Conservation (phyloP, 2,113 vertebrate species). For the Misgurnus mizolepis region DNA sequence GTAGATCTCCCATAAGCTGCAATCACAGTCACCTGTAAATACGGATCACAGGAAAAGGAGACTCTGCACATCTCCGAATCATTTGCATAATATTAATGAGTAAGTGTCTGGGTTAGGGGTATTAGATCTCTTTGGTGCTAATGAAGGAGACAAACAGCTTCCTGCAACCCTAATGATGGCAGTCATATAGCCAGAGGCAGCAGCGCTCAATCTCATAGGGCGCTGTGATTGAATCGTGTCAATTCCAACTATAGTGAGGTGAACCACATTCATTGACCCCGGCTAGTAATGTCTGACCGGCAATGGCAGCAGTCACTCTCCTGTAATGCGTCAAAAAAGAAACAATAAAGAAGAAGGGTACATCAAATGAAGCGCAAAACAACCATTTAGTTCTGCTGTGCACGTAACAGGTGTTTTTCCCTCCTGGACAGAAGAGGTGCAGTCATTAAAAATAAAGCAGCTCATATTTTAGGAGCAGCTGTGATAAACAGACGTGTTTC, state of each 20-base stretch:
- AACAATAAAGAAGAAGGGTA: conserved; percentile 11
- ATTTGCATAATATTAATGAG: conserved; percentile 72
- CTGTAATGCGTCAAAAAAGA: neutral
- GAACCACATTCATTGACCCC: neutral
- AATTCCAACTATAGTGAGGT: neutral
- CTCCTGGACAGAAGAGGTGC: conserved; percentile 38
- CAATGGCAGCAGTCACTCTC: neutral
- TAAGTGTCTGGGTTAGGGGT: conserved; percentile 51
- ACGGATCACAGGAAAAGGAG: conserved; percentile 40
- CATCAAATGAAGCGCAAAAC: conserved; percentile 30
- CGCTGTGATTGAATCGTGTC: neutral
- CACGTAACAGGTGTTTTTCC: conserved; percentile 44
- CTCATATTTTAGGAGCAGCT: conserved; percentile 62
- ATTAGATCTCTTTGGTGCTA: conserved; percentile 56
- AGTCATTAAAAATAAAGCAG: conserved; percentile 47
- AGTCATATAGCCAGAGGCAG: conserved; percentile 30
- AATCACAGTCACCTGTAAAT: conserved; percentile 48
- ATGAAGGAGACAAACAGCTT: conserved; percentile 62
- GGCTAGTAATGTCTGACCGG: neutral
- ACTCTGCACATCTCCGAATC: conserved; percentile 48
- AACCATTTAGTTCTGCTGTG: conserved; percentile 26
- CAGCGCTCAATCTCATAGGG: conserved; percentile 35
- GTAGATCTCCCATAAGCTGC: conserved; percentile 41
- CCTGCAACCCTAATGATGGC: conserved; percentile 62
- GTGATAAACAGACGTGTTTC: conserved; percentile 59